A percentile compares a stretch with the other conserved stretches of the same genome.
Conservation (phyloP, 2,888 invertebrate species). For the Eucera pruinosa region DNA sequence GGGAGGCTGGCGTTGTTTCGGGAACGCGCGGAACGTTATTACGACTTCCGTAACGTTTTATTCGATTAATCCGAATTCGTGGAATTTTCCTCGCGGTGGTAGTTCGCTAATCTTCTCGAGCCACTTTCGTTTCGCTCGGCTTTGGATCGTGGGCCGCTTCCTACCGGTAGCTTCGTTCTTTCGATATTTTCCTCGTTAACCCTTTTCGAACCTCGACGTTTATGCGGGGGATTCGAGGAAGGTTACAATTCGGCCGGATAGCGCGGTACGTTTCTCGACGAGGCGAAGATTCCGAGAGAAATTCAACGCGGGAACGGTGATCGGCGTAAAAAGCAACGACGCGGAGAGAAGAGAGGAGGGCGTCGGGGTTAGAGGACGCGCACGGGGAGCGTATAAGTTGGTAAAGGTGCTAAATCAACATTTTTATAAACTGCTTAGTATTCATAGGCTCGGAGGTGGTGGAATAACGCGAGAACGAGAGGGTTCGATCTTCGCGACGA, state of each 20-base stretch:
- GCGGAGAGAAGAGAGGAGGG: conserved; percentile 35
- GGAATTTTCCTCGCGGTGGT: conserved; percentile 32
- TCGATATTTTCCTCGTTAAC: conserved; percentile 14
- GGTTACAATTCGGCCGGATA: not conserved
- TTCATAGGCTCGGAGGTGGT: conserved; percentile 80
- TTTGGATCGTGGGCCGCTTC: too few species aligned
- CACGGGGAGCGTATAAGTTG: conserved; percentile 69
- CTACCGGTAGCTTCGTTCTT: not conserved
- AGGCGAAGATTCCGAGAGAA: not conserved
- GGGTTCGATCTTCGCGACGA: conserved; percentile 74
- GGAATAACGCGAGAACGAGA: conserved; percentile 74
- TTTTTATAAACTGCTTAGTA: conserved; percentile 84
- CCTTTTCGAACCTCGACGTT: not conserved
- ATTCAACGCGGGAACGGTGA: conserved; percentile 1
- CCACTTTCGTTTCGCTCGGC: too few species aligned
- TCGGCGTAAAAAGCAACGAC: conserved; percentile 45
- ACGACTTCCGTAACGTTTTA: conserved; percentile 61
- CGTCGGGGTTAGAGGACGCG: conserved; percentile 34
- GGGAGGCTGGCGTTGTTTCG: conserved; percentile 27
- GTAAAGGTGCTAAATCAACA: conserved; percentile 83
- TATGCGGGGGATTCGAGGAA: not conserved
- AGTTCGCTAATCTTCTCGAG: conserved; percentile 31
- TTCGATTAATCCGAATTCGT: conserved; percentile 61
- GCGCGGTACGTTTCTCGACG: not conserved
- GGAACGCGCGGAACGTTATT: conserved; percentile 63